phyloP scores from a whole-genome alignment of 2,797 vertebrate genomes.

The Antennarius maculatus region DNA sequence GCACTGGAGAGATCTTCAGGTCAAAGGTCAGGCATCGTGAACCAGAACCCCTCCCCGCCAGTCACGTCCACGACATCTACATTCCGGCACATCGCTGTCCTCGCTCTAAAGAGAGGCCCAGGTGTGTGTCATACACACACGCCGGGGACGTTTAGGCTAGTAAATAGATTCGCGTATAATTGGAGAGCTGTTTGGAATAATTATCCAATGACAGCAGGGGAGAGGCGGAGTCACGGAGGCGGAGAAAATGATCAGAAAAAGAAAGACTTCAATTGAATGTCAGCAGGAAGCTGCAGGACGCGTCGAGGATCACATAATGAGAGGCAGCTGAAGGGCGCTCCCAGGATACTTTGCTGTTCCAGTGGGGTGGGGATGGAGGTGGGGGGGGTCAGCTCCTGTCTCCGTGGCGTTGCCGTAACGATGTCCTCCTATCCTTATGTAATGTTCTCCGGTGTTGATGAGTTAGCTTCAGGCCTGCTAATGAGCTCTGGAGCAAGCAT shows the following conservation, averaged over 20 bases:
- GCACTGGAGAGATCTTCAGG: background rate
- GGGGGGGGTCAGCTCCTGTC: conserved; percentile 27
- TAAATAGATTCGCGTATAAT: conserved; percentile 55
- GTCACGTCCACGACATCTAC: background rate
- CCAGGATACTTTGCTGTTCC: conserved; percentile 49
- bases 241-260: conserved; percentile 61
- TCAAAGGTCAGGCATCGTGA: conserved; percentile 11
- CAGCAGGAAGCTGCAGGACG: conserved; percentile 62
- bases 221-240: conserved; percentile 30
- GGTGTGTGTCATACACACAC: conserved; percentile 22
- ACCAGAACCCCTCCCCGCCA: background rate
- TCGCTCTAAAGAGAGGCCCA: conserved; percentile 25
- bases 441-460: conserved; percentile 63
- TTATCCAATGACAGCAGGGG: conserved; percentile 64
- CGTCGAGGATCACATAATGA: conserved; percentile 60
- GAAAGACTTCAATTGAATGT: conserved; percentile 73
- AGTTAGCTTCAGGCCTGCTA: conserved; percentile 45
- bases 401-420: conserved; percentile 61
- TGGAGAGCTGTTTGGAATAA: conserved; percentile 57
- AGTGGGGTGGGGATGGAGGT: conserved; percentile 29
- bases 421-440: conserved; percentile 70
- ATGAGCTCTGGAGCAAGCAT: conserved; percentile 8
- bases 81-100: background rate
- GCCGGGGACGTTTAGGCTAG: conserved; percentile 7
- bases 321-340: conserved; percentile 66